Conservation (phyloP, 2,888 invertebrate species). For the Atrina japonica region DNA sequence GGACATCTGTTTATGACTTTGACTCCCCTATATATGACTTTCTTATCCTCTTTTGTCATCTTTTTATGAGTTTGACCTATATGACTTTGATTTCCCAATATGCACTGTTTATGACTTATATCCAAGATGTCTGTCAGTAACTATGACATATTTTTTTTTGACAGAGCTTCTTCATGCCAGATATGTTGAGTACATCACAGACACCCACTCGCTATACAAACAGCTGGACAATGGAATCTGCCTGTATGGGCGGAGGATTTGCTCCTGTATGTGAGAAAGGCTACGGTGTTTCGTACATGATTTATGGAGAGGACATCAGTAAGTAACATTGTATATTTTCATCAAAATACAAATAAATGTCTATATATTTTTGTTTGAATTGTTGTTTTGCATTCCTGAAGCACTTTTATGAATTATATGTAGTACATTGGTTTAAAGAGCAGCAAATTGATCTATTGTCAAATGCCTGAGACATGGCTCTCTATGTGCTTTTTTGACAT, state of each 20-base stretch:
- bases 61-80: no score
- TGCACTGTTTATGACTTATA: background rate
- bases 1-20: no score
- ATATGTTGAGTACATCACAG: conserved; percentile 73
- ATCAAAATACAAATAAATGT: background rate
- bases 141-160: conserved; percentile 10
- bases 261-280: conserved; percentile 60
- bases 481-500: no score
- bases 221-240: conserved; percentile 53
- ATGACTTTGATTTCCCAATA: background rate
- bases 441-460: no score
- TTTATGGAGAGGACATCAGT: conserved; percentile 70
- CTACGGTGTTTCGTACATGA: conserved; percentile 72
- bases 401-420: background rate
- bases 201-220: conserved; percentile 66
- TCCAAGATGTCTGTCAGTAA: background rate
- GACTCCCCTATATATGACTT: no score
- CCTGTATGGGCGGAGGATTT: conserved; percentile 69
- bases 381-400: background rate
- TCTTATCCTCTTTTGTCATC: no score
- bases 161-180: conserved; percentile 56
- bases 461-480: no score
- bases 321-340: conserved; percentile 41
- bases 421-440: background rate
- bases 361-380: background rate